Evolutionary conservation across 2,113 vertebrate species (phyloP).

Genomic region (Thomomys bottae): DNA sequence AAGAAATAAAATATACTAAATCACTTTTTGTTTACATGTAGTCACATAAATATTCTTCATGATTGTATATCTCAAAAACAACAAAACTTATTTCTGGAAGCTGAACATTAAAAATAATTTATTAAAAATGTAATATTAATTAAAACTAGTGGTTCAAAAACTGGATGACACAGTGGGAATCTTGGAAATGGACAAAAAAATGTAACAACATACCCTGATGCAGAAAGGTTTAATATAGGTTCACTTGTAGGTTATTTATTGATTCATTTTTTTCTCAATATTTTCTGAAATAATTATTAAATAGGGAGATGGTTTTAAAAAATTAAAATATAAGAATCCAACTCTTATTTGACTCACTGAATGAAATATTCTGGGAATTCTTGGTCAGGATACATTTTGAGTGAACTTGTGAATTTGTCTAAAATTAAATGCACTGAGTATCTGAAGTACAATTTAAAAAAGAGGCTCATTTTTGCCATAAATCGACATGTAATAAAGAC

Average conservation of each 20-base stretch:
- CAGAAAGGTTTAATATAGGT: background rate
- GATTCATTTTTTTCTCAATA: background rate
- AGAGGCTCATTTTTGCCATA: background rate
- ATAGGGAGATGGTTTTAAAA: conserved; percentile 1
- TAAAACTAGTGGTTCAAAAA: background rate
- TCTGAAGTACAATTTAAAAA: background rate
- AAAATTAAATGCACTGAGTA: conserved; percentile 11
- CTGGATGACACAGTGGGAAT: background rate
- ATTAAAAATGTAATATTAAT: background rate
- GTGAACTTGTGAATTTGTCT: background rate
- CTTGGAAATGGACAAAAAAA: background rate
- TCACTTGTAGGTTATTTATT: background rate
- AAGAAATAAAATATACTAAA: background rate
- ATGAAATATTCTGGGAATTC: background rate
- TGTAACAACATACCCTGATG: background rate
- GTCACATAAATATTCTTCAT: background rate
- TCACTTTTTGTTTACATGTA: conserved; percentile 17
- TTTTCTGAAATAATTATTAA: conserved; percentile 37
- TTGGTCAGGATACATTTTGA: background rate
- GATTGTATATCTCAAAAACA: background rate
- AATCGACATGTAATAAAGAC: conserved; percentile 13
- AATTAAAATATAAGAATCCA: background rate
- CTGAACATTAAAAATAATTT: background rate
- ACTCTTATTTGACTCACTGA: background rate
- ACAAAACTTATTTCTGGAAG: background rate